These are phyloP conservation scores for Beris morrisii DNA, from an alignment of 2,888 invertebrate genomes.

Conservation along the genomic window DNA sequence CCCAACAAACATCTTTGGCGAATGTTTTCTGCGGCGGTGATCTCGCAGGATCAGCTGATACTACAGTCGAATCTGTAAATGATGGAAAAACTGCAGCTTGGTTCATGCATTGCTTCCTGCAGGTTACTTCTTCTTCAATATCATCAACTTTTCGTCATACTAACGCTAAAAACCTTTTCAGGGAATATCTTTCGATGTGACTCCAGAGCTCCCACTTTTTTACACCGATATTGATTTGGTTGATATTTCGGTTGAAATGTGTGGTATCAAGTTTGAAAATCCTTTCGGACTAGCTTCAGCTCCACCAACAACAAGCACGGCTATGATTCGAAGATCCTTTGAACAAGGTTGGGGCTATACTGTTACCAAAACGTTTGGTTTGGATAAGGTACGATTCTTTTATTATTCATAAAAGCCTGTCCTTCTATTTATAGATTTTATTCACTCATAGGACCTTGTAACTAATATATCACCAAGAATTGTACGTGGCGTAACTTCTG, in stretches of 20 bases:
- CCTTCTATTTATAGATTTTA: neutral
- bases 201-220: constrained; percentile 85
- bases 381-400: constrained; percentile 77
- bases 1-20: constrained; percentile 77
- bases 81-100: constrained; percentile 98
- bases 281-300: constrained; percentile 98
- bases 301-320: constrained; percentile 89
- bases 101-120: constrained; percentile 89
- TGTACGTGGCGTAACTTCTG: constrained; percentile 89
- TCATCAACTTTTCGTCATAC: neutral
- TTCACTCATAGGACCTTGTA: constrained; percentile 73
- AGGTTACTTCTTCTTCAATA: constrained; percentile 60
- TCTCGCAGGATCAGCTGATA: constrained; percentile 90
- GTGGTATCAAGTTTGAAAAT: constrained; percentile 92
- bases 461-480: constrained; percentile 98
- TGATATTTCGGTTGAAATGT: constrained; percentile 89
- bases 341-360: constrained; percentile 96
- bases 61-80: constrained; percentile 97
- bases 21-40: constrained; percentile 94
- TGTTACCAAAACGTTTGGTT: constrained; percentile 94
- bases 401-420: neutral
- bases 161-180: constrained; percentile 46
- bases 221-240: constrained; percentile 91
- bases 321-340: constrained; percentile 95
- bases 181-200: constrained; percentile 64